Base-by-base conservation (phyloP, 2,888 invertebrate genomes). In the Eupithecia abbreviata region DNA sequence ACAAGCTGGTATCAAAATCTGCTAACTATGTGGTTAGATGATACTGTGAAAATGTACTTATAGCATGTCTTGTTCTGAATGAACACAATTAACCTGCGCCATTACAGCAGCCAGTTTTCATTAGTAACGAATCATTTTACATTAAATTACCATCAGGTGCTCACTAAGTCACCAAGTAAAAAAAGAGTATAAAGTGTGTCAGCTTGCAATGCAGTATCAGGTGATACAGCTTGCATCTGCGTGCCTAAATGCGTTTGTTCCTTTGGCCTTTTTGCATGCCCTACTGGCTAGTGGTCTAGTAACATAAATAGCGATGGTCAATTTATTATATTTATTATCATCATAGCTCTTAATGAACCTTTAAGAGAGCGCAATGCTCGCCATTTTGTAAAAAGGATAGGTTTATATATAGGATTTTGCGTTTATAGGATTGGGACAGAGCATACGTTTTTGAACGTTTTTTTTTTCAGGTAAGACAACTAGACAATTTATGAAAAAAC, bases 121-220 rank as follows among this genome's bases (percentile, higher is more conserved):
- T 78, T 68, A 71, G 62, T 15, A 74, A 49, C 68, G 78, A 76
- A 76, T 78, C 73, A 72, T 78, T 75, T 71, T 75, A 68, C 75
- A 74, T 78, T 74, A 68, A 78, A 78, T 78, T 69, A 78, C 55
- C 74, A 75, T 76, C 76, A 76, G 79, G 74, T 77, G 81, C 55
- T 72, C 71, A 78, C 81, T 81, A 81, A 81, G 81, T 79, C 80
- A 76, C 71, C 74, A 74, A 75, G 77, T 73, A 76, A 65, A 77
- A 58, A 82, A 82, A 81, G 67, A 70, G 80, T 82, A 82, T 79
- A 82, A 82, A 80, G 79, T 80, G 58, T 80, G 80, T 79, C 81
- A 82, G 80, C 80, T 81, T 79, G 80, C 79, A 77, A 65, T 74
- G 77, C 72, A 71, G 76, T 73, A 75, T 82, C 81, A 81, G 80